phyloP scores from a whole-genome alignment of 2,888 invertebrate species.

The Lochmaea capreae region DNA sequence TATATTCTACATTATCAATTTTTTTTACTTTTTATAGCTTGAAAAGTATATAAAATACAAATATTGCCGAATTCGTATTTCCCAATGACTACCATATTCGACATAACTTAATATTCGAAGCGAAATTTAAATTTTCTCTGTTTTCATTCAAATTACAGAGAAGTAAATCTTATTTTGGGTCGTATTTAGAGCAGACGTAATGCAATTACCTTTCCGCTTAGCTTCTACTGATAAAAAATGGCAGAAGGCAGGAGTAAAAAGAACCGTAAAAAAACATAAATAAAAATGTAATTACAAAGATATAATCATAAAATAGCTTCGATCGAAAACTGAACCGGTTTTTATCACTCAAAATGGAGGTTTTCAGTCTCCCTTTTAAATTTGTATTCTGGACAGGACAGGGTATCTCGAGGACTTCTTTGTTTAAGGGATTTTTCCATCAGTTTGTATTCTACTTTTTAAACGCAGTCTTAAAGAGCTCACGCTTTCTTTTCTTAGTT shows the following conservation, averaged over 20 bases:
- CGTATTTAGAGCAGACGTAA: slow-evolving; percentile 47
- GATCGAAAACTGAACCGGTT: slow-evolving; percentile 48
- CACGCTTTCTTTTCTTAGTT: slow-evolving; percentile 58
- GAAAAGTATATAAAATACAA: no score
- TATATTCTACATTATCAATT: no score
- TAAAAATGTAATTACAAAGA: slow-evolving; percentile 60
- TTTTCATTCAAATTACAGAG: slow-evolving; percentile 40
- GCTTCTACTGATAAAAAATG: slow-evolving; percentile 41
- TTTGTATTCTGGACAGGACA: slow-evolving; percentile 58
- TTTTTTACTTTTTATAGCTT: no score
- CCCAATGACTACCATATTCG: slow-evolving; percentile 13
- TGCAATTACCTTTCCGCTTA: slow-evolving; percentile 46
- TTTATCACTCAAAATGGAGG: slow-evolving; percentile 44
- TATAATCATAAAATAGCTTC: slow-evolving; percentile 58
- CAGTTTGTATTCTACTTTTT: slow-evolving; percentile 55
- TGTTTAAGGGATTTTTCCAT: slow-evolving; percentile 58
- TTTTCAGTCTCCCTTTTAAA: slow-evolving; percentile 52
- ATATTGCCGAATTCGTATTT: not conserved
- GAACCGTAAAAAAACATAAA: slow-evolving; percentile 52
- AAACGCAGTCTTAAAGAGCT: slow-evolving; percentile 59
- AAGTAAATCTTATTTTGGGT: slow-evolving; percentile 42
- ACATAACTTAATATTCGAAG: slow-evolving; percentile 19
- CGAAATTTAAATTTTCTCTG: slow-evolving; percentile 32
- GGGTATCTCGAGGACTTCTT: slow-evolving; percentile 59
- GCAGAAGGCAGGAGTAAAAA: slow-evolving; percentile 33